Conservation (phyloP, 2,888 invertebrate genomes). For the Chymomyza procnemis region DNA sequence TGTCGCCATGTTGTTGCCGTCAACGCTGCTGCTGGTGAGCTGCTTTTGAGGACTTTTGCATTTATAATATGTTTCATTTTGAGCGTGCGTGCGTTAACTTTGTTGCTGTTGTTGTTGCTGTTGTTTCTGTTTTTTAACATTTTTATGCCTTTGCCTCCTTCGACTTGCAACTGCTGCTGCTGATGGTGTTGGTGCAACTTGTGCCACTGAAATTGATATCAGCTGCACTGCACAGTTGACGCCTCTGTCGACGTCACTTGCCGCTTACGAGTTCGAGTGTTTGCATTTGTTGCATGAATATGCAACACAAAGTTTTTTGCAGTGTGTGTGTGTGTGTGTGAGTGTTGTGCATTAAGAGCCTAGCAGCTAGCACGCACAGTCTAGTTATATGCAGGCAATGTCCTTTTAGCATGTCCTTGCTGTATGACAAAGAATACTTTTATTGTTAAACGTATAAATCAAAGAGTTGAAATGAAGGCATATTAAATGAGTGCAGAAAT, state of each 20-base stretch:
- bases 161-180: not conserved
- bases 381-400: not conserved
- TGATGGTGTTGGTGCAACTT: conserved; percentile 24
- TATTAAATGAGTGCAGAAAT: too few species aligned
- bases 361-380: not conserved
- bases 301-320: conserved; percentile 24
- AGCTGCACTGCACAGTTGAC: conserved; percentile 33
- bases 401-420: not conserved
- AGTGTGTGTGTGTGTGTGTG: not conserved
- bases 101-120: conserved; percentile 10
- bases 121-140: not conserved
- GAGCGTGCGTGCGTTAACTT: conserved; percentile 30
- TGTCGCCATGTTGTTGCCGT: conserved; percentile 53
- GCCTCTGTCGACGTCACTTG: not conserved
- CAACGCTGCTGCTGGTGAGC: conserved; percentile 48
- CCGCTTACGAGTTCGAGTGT: conserved; percentile 23
- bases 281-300: conserved; percentile 42
- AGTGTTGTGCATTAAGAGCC: not conserved
- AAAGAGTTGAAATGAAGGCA: too few species aligned
- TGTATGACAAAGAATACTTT: not conserved
- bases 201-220: conserved; percentile 36
- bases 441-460: not conserved
- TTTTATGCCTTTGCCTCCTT: conserved; percentile 3
- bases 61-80: conserved; percentile 45
- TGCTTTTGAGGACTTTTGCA: conserved; percentile 45